Evolutionary conservation across 30 jellyfish, hydroid and myxozoan genomes (phyloP), one percentile per base, ranked within the genome.

Genomic region (Aurelia sp.): DNA sequence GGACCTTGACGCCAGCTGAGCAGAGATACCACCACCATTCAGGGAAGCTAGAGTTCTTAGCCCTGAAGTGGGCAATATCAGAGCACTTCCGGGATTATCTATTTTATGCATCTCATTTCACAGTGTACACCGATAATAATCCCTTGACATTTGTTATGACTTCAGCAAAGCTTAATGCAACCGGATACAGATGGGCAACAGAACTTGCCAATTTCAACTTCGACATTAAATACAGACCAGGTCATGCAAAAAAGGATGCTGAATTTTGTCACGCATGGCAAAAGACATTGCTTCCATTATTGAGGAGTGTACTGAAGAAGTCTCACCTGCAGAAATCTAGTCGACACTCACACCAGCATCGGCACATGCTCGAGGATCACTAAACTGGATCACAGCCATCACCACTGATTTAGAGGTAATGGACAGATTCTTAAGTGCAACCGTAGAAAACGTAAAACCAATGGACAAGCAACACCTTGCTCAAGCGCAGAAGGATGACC

Each of bases 221-320:
- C 51, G 10, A 40, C 51, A 40, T 40, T 0, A 40, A 40, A 8
- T 40, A 40, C 51, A 33, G 87, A 20, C 87, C 76, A 7, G 84
- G 90, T 16, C 18, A 41, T 16, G 71, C 52, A 80, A 80, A 80
- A 59, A 50, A 47, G 38, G 90, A 80, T 80, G 90, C 90, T 8
- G 85, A 80, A 35, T 17, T 63, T 40, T 80, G 40, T 80, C 90
- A 8, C 55, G 90, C 21, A 13, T 80, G 58, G 85, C 90, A 18
- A 18, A 20, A 16, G 72, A 48, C 27, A 73, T 68, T 35, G 7
- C 57, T 18, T 22, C 60, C 18, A 18, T 68, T 10, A 68, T 20
- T 68, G 71, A 40, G 9, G 48, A 16, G 38, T 77, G 88, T 59
- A 77, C 77, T 77, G 88, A 57, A 77, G 59, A 60, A 55, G 80